A percentile compares a stretch with the other conserved stretches of the same genome.
phyloP scores from a whole-genome alignment of 2,888 invertebrate genomes.

The Microplitis manilae region DNA sequence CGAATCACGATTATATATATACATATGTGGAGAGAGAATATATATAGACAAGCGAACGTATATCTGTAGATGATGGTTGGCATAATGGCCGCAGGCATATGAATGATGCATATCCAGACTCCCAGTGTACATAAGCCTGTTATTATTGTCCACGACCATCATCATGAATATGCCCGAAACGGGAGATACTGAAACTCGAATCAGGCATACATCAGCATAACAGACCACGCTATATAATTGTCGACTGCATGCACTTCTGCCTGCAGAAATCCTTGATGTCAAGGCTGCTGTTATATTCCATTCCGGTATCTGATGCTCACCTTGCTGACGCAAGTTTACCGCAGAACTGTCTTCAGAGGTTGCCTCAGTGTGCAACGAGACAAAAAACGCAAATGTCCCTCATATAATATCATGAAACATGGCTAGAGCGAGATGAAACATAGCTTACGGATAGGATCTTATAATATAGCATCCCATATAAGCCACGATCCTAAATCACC shows the following conservation, averaged over 20 bases:
- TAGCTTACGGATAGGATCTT: constrained; percentile 19
- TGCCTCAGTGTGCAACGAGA: background rate
- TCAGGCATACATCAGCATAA: background rate
- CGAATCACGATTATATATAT: constrained; percentile 66
- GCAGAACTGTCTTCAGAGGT: background rate
- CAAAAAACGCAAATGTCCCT: constrained; percentile 16
- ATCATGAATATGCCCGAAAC: background rate
- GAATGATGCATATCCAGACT: constrained; percentile 29
- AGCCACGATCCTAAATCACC: constrained; percentile 66
- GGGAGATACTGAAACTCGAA: background rate
- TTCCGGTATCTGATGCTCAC: background rate
- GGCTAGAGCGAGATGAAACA: constrained; percentile 23
- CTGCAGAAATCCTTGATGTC: background rate
- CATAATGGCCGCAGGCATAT: constrained; percentile 11
- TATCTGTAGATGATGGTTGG: constrained; percentile 25
- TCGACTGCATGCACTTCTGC: background rate
- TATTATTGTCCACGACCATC: background rate
- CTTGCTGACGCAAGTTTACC: background rate
- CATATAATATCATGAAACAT: constrained; percentile 20
- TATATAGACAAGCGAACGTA: constrained; percentile 28
- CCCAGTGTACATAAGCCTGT: constrained; percentile 22
- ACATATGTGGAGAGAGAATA: constrained; percentile 52
- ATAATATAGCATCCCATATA: constrained; percentile 43
- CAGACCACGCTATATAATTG: background rate
- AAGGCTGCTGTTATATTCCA: background rate